Evolutionary conservation across 2,888 invertebrate genomes (phyloP).

Genomic region (Iphiclides podalirius): DNA sequence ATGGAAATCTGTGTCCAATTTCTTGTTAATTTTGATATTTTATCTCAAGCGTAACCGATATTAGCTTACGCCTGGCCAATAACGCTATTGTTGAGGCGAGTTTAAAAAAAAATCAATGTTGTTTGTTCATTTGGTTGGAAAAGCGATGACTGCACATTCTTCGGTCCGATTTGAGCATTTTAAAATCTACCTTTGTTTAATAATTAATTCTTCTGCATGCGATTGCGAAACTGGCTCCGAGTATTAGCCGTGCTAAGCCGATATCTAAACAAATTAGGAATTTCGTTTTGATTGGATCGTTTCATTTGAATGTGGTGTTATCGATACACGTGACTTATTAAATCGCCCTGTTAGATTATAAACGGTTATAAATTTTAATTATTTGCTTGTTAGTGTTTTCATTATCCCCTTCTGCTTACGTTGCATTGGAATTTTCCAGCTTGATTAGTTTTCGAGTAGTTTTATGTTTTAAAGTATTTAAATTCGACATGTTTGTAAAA

Average conservation of each 20-base stretch:
- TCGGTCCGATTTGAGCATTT: too few relatives aligned
- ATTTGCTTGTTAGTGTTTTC: slow-evolving; percentile 1
- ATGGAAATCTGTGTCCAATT: too few relatives aligned
- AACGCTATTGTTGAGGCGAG: too few relatives aligned
- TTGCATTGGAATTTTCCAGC: too few relatives aligned
- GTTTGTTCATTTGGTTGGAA: neutral
- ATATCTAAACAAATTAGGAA: slow-evolving; percentile 2
- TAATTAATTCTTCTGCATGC: neutral
- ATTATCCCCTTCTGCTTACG: too few relatives aligned
- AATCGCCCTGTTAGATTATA: slow-evolving; percentile 8
- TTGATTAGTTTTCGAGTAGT: too few relatives aligned
- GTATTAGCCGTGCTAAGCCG: neutral
- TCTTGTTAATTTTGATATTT: too few relatives aligned
- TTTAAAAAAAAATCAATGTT: neutral
- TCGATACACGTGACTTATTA: slow-evolving; percentile 4
- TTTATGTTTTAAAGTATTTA: too few relatives aligned
- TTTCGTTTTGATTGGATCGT: neutral
- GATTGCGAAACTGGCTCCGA: slow-evolving; percentile 8
- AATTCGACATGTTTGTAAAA: too few relatives aligned
- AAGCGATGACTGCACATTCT: slow-evolving; percentile 1
- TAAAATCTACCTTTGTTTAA: slow-evolving; percentile 4
- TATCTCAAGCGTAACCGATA: too few relatives aligned
- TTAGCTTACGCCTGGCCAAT: too few relatives aligned
- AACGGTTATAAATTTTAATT: slow-evolving; percentile 5
- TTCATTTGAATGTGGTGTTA: slow-evolving; percentile 2